Evolutionary conservation across 1,140 invertebrate genomes (phyloP).

Genomic region (Cyrtorhinus lividipennis): DNA sequence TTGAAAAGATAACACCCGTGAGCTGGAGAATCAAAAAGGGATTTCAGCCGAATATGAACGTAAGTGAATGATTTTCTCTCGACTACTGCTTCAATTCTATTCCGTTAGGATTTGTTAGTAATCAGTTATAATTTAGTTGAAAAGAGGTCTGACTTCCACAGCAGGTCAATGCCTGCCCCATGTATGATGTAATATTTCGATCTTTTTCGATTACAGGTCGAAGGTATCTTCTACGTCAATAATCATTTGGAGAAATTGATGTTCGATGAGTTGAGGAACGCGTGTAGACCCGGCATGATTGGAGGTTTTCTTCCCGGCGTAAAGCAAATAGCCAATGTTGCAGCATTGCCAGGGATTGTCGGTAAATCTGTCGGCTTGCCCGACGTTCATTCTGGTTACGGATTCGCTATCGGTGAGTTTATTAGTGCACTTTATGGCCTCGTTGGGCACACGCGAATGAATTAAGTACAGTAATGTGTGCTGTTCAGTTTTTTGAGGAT

Average conservation of each 20-base stretch:
- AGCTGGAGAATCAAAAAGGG: conserved; percentile 96
- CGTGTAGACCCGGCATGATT: conserved; percentile 69
- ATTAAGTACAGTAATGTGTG: too few relatives aligned
- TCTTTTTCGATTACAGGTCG: conserved; percentile 47
- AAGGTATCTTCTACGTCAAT: conserved; percentile 98
- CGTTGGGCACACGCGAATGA: too few relatives aligned
- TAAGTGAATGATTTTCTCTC: conserved; percentile 34
- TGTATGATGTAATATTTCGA: neutral
- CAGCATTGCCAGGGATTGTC: conserved; percentile 94
- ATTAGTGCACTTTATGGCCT: neutral
- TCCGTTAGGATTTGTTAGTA: too few relatives aligned
- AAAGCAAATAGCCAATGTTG: conserved; percentile 99
- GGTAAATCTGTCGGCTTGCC: conserved; percentile 80
- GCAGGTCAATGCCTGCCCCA: too few relatives aligned
- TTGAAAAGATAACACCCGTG: conserved; percentile 74
- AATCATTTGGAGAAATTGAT: conserved; percentile 82
- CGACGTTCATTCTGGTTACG: conserved; percentile 98
- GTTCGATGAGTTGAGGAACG: conserved; percentile 91
- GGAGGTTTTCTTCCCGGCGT: conserved; percentile 97
- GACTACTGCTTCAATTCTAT: too few relatives aligned
- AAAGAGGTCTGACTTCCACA: too few relatives aligned
- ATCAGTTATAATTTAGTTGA: too few relatives aligned
- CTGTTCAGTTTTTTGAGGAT: too few relatives aligned
- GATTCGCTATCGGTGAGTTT: conserved; percentile 83
- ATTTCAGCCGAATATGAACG: conserved; percentile 99